Evolutionary conservation across 2,113 vertebrate species (phyloP).

Genomic region (Pogona vitticeps): DNA sequence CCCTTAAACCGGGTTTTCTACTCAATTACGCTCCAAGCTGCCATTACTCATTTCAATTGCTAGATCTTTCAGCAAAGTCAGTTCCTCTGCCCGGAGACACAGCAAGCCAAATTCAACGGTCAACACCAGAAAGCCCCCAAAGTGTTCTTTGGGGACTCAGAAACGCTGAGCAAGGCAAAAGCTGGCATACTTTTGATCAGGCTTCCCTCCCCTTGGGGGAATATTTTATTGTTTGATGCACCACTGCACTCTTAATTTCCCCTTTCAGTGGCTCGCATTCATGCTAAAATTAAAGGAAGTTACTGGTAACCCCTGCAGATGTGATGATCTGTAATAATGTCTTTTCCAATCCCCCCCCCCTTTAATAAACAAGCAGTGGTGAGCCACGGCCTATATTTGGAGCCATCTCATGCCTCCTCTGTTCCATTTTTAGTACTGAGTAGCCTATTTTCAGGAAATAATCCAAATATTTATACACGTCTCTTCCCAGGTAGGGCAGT

Average conservation of each 20-base stretch:
- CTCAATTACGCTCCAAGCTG: neutral
- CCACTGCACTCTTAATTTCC: slow-evolving; percentile 37
- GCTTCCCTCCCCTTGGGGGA: neutral
- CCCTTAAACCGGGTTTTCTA: neutral
- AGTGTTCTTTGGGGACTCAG: slow-evolving; percentile 21
- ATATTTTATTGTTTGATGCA: slow-evolving; percentile 30
- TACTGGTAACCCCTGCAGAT: neutral
- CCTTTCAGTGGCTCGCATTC: neutral
- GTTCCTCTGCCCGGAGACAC: neutral
- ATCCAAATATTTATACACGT: slow-evolving; percentile 29
- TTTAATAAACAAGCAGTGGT: slow-evolving; percentile 22
- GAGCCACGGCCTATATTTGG: neutral
- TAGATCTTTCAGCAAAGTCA: neutral
- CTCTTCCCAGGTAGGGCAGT: slow-evolving; percentile 8
- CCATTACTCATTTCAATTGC: neutral
- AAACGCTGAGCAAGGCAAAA: slow-evolving; percentile 46
- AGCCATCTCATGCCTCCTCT: neutral
- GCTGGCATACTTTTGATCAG: slow-evolving; percentile 41
- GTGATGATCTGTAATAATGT: neutral
- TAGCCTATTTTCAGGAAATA: slow-evolving; percentile 16
- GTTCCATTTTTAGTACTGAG: slow-evolving; percentile 19
- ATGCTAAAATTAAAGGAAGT: slow-evolving; percentile 19
- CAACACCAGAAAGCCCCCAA: slow-evolving; percentile 28
- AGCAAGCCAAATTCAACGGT: slow-evolving; percentile 18
- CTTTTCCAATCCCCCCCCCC: neutral